phyloP scores from a whole-genome alignment of 1,140 invertebrate species.

The Bombus superbus region DNA sequence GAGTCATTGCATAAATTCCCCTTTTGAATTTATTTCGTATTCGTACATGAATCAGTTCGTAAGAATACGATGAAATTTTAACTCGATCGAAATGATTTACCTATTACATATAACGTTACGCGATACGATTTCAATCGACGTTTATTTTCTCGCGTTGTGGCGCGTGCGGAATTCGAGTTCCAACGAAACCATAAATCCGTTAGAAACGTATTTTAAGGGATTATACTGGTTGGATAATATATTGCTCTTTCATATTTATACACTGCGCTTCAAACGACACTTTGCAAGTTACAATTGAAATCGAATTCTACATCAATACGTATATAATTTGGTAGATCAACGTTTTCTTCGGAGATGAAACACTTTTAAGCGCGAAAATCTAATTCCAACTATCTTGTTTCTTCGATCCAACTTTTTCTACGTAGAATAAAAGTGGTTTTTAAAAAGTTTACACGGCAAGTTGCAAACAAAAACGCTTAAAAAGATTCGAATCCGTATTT shows the following conservation, averaged over 20 bases:
- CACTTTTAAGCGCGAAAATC: neutral
- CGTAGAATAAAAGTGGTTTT: too few species aligned
- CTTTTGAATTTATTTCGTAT: neutral
- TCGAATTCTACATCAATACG: neutral
- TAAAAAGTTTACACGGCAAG: too few species aligned
- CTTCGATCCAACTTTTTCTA: too few species aligned
- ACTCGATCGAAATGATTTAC: neutral
- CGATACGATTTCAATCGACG: constrained; percentile 11
- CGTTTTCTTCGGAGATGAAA: too few species aligned
- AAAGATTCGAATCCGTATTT: too few species aligned
- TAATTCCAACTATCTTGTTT: neutral
- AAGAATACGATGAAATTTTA: neutral
- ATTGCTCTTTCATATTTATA: neutral
- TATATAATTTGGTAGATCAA: neutral
- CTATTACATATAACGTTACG: neutral
- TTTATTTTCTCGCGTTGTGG: neutral
- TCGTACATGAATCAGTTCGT: neutral
- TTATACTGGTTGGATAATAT: neutral
- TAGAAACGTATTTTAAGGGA: neutral
- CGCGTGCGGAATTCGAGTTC: neutral
- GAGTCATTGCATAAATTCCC: neutral
- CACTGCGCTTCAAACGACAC: too few species aligned
- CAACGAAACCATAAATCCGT: neutral
- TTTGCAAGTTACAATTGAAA: too few species aligned
- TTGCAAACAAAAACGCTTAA: too few species aligned